Conservation (phyloP, 1,140 invertebrate genomes). For the Zophobas atratus region DNA sequence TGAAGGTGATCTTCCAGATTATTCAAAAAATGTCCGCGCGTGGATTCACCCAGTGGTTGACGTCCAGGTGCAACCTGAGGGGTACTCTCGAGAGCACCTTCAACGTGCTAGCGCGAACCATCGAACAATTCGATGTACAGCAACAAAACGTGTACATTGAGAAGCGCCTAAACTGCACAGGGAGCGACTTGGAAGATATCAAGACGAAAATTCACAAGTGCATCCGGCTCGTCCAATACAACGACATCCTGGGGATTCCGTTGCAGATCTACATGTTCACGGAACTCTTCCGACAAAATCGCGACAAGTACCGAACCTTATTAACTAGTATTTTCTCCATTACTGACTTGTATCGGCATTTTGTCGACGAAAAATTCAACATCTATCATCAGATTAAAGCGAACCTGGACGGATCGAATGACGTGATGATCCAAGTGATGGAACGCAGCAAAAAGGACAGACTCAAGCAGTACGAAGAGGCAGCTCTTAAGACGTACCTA, state of each 20-base stretch:
- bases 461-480: background rate
- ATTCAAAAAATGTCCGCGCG: background rate
- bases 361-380: background rate
- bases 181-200: background rate
- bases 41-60: background rate
- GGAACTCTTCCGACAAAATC: conserved; percentile 4
- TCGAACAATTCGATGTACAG: background rate
- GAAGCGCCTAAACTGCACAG: background rate
- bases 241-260: conserved; percentile 9
- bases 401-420: background rate
- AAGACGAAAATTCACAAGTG: background rate
- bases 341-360: conserved; percentile 3
- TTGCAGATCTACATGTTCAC: conserved; percentile 27
- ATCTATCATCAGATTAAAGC: background rate
- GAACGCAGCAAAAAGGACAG: background rate
- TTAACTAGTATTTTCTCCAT: background rate
- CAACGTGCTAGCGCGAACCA: background rate
- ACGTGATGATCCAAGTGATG: background rate
- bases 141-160: background rate
- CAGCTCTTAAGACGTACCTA: background rate
- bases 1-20: background rate
- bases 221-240: background rate
- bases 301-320: background rate
- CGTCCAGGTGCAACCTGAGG: background rate
- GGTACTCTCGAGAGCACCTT: background rate